Evolutionary conservation across 2,113 vertebrate species (phyloP), one percentile per base, ranked within the genome.

Genomic region (Bagarius yarrelli): DNA sequence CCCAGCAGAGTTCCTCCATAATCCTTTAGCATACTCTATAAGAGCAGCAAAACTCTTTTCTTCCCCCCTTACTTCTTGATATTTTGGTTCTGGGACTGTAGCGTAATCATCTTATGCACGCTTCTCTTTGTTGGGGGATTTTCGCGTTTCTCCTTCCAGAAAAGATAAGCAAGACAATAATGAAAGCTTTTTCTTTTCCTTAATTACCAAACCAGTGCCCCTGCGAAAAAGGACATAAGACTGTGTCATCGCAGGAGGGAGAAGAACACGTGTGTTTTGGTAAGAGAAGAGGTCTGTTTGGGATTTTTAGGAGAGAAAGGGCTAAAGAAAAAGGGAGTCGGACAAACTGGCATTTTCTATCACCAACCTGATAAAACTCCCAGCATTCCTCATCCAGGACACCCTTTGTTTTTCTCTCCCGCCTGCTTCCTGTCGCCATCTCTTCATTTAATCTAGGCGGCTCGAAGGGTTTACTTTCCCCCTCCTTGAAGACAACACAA

Each of bases 361-460:
- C 93, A 92, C 93, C 94, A 95, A 96, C 95, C 94, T 95, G 96
- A 97, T 98, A 97, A 95, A 94, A 96, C 95, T 93, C 95, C 93
- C 94, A 80, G 86, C 89, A 89, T 92, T 89, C 86, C 84, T 90
- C 90, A 85, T 84, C 89, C 81, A 92, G 94, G 90, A 93, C 93
- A 94, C 92, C 92, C 96, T 97, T 95, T 97, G 93, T 96, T 97
- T 96, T 95, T 93, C 94, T 95, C 96, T 95, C 95, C 95, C 95
- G 95, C 94, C 95, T 95, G 95, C 95, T 99, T 98, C 96, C 97
- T 96, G 96, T 98, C 96, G 95, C 96, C 96, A 98, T 97, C 96
- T 97, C 95, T 93, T 95, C 95, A 96, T 96, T 98, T 97, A 98
- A 99, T 99, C 95, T 98, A 95, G 96, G 95, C 95, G 93, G 94